phyloP scores from a whole-genome alignment of 53 echinoderm and acorn worm genomes.

The Hippasteria phrygiana region DNA sequence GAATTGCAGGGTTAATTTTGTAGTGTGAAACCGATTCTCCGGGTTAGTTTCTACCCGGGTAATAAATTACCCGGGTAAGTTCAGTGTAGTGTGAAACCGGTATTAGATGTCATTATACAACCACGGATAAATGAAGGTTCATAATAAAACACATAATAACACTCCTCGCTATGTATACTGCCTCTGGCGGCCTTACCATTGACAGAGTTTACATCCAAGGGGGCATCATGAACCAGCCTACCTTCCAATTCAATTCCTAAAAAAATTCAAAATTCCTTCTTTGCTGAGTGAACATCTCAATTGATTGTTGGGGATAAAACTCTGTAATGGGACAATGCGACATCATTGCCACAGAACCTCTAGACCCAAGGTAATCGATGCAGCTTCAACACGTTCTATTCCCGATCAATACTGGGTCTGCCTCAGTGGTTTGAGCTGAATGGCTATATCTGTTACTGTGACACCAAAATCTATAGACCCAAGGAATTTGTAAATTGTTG shows the following conservation, averaged over 20 bases:
- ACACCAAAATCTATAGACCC: not conserved
- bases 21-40: too few species aligned
- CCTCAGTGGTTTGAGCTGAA: not conserved
- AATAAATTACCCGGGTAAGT: too few species aligned
- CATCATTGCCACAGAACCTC: conserved; percentile 16
- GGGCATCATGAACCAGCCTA: not conserved
- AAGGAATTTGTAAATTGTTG: not conserved
- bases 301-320: conserved; percentile 11
- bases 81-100: too few species aligned
- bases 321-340: conserved; percentile 1
- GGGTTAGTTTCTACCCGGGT: too few species aligned
- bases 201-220: not conserved
- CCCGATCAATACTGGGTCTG: not conserved
- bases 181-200: too few species aligned
- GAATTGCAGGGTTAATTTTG: too few species aligned
- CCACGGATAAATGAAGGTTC: too few species aligned
- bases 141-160: too few species aligned
- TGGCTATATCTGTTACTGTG: not conserved
- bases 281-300: not conserved
- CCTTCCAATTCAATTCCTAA: not conserved
- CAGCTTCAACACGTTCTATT: conserved; percentile 19
- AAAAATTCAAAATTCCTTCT: not conserved
- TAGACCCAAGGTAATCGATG: conserved; percentile 4
- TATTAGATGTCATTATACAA: too few species aligned
- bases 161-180: too few species aligned